phyloP scores from a whole-genome alignment of 2,888 invertebrate species.

The Thera britannica region DNA sequence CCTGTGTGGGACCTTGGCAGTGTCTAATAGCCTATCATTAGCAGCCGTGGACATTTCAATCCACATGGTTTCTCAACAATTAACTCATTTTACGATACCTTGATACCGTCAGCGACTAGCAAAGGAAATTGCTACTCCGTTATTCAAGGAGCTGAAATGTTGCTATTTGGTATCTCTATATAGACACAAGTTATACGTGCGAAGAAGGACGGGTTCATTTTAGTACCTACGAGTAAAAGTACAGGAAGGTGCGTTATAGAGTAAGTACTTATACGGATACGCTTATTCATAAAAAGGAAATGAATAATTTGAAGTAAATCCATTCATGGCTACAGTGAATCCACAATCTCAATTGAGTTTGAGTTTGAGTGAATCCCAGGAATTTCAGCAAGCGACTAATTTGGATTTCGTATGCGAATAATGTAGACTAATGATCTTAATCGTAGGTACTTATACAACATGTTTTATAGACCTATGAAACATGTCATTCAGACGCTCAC shows the following conservation, averaged over 20 bases:
- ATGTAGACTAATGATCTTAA: not conserved
- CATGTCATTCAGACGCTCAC: conserved; percentile 25
- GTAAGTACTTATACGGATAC: no score
- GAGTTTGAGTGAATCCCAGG: no score
- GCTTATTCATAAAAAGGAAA: no score
- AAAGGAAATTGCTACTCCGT: conserved; percentile 17
- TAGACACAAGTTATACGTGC: no score
- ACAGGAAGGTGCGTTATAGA: no score
- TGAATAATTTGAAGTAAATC: no score
- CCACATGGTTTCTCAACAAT: conserved; percentile 27
- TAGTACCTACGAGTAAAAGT: no score
- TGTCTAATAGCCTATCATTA: conserved; percentile 20
- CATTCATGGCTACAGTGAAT: no score
- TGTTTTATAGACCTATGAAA: no score
- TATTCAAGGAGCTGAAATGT: conserved; percentile 1
- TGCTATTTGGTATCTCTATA: not conserved
- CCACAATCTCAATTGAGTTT: no score
- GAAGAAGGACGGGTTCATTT: no score
- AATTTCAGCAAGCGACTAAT: no score
- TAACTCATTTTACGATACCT: conserved; percentile 20
- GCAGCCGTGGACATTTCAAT: conserved; percentile 14
- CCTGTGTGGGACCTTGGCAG: not conserved
- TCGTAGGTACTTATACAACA: not conserved
- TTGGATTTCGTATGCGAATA: conserved; percentile 1
- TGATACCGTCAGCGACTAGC: not conserved